Conservation (phyloP, 1,140 invertebrate genomes). For the Sycophaga agraensis region DNA sequence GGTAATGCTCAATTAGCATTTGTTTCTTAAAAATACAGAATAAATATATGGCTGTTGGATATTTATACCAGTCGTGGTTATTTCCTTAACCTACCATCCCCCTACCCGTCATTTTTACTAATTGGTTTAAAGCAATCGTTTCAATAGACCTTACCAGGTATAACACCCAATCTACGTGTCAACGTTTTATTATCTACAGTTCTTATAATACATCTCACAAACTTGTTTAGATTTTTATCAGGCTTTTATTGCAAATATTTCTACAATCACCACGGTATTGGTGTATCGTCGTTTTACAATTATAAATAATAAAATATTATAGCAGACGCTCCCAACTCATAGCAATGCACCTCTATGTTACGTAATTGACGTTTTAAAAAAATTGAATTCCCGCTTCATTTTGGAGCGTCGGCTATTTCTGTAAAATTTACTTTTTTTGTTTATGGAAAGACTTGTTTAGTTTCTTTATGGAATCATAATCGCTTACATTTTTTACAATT, state of each 20-base stretch:
- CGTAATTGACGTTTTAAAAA: conserved; percentile 6
- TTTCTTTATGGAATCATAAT: conserved; percentile 14
- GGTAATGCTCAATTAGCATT: conserved; percentile 61
- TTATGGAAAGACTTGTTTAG: conserved; percentile 27
- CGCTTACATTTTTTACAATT: conserved; percentile 24
- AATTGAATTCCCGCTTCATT: conserved; percentile 12
- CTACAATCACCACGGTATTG: conserved; percentile 46
- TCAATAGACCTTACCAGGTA: conserved; percentile 13
- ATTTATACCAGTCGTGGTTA: conserved; percentile 43
- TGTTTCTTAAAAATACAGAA: conserved; percentile 60
- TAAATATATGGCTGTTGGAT: conserved; percentile 62
- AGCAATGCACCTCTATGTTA: conserved; percentile 15
- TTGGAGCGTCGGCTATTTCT: conserved; percentile 18
- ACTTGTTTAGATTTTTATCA: conserved; percentile 33
- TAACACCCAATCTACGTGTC: not conserved
- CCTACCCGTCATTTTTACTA: conserved; percentile 2
- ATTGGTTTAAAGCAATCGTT: conserved; percentile 26
- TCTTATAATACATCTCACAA: conserved; percentile 1
- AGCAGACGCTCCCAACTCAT: conserved; percentile 32
- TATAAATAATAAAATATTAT: conserved; percentile 50
- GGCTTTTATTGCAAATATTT: conserved; percentile 51
- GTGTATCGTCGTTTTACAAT: conserved; percentile 43
- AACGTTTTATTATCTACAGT: too few species aligned
- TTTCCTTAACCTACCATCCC: not conserved
- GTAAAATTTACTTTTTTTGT: conserved; percentile 30